These are phyloP conservation scores for Deroplatys truncata DNA, from an alignment of 2,888 invertebrate genomes.

Conservation along the genomic window DNA sequence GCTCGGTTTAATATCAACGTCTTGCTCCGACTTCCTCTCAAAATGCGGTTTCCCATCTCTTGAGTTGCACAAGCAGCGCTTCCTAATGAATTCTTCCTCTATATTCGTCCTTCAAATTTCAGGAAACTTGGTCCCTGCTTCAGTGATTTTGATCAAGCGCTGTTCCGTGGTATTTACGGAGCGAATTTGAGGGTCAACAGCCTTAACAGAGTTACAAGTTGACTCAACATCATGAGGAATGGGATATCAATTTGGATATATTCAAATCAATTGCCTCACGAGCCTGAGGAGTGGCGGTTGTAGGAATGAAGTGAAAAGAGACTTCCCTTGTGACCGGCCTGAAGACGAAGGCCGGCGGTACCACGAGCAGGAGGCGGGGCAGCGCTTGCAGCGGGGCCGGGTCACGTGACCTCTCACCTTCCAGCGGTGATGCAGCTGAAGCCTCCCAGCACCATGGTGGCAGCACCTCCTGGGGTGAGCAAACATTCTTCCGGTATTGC, in stretches of 20 bases:
- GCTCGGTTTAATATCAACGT: neutral
- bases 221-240: neutral
- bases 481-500: neutral
- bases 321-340: neutral
- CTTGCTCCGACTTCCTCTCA: neutral
- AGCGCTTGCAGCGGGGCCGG: neutral
- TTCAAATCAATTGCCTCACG: neutral
- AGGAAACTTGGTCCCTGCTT: neutral
- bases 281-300: neutral
- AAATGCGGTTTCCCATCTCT: neutral
- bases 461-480: neutral
- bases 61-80: neutral
- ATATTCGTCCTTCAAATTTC: neutral
- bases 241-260: neutral
- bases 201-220: neutral
- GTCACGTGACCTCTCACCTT: constrained; percentile 17
- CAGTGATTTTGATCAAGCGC: neutral
- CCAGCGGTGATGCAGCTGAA: constrained; percentile 5
- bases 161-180: neutral
- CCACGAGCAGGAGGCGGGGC: constrained; percentile 8
- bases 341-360: neutral
- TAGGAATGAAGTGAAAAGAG: neutral
- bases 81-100: neutral
- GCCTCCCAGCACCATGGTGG: neutral
- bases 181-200: neutral